phyloP scores from a whole-genome alignment of 2,888 invertebrate genomes.

The Chironomus tentans region DNA sequence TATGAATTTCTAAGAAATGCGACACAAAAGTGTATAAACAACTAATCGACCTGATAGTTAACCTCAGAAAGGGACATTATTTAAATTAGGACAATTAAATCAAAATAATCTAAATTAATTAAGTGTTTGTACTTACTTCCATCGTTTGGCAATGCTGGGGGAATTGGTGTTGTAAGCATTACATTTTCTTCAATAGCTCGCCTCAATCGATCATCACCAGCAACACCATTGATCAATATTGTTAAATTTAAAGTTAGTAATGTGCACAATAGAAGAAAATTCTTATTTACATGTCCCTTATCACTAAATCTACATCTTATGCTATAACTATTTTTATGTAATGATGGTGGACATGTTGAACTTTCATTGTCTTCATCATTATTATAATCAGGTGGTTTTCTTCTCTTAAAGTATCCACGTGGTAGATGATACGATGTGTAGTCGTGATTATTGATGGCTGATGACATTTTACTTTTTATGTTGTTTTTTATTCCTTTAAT shows the following conservation, averaged over 20 bases:
- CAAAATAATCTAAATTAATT: too few species aligned
- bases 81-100: too few species aligned
- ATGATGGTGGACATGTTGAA: neutral
- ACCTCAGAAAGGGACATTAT: too few species aligned
- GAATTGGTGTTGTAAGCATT: neutral
- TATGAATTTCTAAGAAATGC: too few species aligned
- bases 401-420: neutral
- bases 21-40: too few species aligned
- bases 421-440: neutral
- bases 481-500: neutral
- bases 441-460: neutral
- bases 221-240: neutral
- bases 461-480: neutral
- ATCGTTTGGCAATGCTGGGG: neutral
- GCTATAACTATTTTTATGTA: neutral
- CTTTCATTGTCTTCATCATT: neutral
- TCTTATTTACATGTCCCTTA: neutral
- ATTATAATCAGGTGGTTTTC: neutral
- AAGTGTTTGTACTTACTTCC: neutral
- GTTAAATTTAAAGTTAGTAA: neutral
- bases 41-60: too few species aligned
- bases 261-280: neutral
- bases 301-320: neutral
- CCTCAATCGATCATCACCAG: neutral
- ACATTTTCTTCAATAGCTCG: neutral